Evolutionary conservation across 2,888 invertebrate genomes (phyloP).

Genomic region (Elysia crispata): DNA sequence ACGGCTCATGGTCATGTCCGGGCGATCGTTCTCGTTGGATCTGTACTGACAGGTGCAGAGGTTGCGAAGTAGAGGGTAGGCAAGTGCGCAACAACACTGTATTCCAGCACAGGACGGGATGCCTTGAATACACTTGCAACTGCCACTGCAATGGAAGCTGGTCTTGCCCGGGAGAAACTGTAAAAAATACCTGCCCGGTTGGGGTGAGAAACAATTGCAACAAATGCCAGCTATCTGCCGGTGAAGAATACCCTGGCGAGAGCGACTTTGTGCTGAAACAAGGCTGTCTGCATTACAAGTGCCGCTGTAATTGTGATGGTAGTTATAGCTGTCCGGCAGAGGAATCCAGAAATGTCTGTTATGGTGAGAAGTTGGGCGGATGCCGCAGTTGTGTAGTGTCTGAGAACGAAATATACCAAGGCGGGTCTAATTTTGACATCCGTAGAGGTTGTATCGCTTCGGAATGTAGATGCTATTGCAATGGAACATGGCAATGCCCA

Average conservation of each 20-base stretch:
- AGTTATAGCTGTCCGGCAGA: constrained; percentile 60
- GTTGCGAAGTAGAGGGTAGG: constrained; percentile 60
- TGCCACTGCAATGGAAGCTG: constrained; percentile 65
- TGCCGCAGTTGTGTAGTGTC: constrained; percentile 55
- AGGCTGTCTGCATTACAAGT: constrained; percentile 56
- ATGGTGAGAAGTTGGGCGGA: constrained; percentile 53
- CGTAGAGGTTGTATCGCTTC: constrained; percentile 66
- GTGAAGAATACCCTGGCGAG: constrained; percentile 50
- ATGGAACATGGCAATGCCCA: constrained; percentile 68
- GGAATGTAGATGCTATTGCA: constrained; percentile 65
- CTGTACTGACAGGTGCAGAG: constrained; percentile 54
- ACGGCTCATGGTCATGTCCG: constrained; percentile 67
- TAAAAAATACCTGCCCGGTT: constrained; percentile 55
- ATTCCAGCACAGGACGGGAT: constrained; percentile 59
- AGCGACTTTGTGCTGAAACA: constrained; percentile 50
- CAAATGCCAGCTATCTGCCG: constrained; percentile 45
- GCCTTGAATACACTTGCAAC: constrained; percentile 65
- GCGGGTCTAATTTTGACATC: constrained; percentile 61
- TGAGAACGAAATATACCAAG: constrained; percentile 54
- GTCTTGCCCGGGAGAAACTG: constrained; percentile 60
- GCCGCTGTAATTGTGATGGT: constrained; percentile 70
- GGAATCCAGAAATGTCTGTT: constrained; percentile 52
- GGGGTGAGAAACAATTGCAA: constrained; percentile 53
- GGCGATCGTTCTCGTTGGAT: constrained; percentile 38
- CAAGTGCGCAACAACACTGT: constrained; percentile 57